Percentiles rank a stretch among this genome's conserved stretches.
These are phyloP conservation scores for Acipenser transmontanus DNA, from an alignment of 2,797 vertebrate species.

Conservation along the genomic window DNA sequence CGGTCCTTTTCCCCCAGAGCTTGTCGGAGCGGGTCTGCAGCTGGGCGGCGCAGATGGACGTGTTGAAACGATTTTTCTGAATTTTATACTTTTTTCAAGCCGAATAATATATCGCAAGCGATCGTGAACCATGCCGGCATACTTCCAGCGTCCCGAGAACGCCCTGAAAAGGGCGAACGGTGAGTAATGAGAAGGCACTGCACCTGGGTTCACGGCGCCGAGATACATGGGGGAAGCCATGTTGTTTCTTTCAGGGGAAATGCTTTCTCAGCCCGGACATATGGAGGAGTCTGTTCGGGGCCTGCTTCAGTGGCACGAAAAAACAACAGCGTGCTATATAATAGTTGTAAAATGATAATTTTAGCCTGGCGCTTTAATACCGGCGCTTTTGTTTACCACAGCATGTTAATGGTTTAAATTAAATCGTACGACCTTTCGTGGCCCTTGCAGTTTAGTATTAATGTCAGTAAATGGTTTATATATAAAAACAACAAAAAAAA, in stretches of 20 bases:
- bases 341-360: too few species aligned
- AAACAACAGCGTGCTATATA: too few species aligned
- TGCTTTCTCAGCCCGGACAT: conserved; percentile 2
- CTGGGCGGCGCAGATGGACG: conserved; percentile 53
- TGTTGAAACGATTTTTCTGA: conserved; percentile 35
- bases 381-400: too few species aligned
- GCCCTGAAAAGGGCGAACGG: conserved; percentile 95
- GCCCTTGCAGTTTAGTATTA: too few species aligned
- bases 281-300: neutral
- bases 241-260: neutral
- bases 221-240: neutral
- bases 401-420: too few species aligned
- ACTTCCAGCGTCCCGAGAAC: conserved; percentile 94
- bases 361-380: too few species aligned
- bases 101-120: conserved; percentile 26
- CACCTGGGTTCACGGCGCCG: conserved; percentile 31
- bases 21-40: conserved; percentile 22
- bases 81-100: conserved; percentile 28
- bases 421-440: too few species aligned
- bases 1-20: conserved; percentile 51
- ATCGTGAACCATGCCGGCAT: conserved; percentile 80
- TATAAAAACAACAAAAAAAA: too few species aligned
- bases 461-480: too few species aligned
- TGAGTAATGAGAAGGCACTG: conserved; percentile 48
- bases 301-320: too few species aligned